These are phyloP conservation scores for Monopterus albus DNA, from an alignment of 2,113 vertebrate genomes.

Conservation along the genomic window DNA sequence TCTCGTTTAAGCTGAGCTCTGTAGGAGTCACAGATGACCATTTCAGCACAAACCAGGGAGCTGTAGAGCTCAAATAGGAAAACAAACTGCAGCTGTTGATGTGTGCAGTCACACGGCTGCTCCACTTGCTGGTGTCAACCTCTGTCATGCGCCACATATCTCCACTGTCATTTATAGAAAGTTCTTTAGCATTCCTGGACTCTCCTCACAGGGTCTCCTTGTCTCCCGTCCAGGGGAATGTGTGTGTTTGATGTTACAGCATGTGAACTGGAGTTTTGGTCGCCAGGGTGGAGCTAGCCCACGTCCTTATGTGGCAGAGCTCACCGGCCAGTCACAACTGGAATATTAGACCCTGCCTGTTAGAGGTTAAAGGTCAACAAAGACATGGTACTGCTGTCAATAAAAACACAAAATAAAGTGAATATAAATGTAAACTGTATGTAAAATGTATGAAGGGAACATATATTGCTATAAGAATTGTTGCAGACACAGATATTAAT, in stretches of 20 bases:
- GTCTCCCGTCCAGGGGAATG: conserved; percentile 49
- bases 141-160: conserved; percentile 20
- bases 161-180: conserved; percentile 34
- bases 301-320: conserved; percentile 23
- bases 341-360: conserved; percentile 44
- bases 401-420: conserved; percentile 46
- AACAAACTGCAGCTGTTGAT: conserved; percentile 15
- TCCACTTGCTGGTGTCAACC: conserved; percentile 36
- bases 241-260: conserved; percentile 58
- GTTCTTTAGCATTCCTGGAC: conserved; percentile 30
- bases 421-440: conserved; percentile 72
- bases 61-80: conserved; percentile 26
- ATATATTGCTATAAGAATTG: conserved; percentile 73
- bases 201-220: conserved; percentile 39
- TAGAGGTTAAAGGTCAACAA: conserved; percentile 43
- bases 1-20: conserved; percentile 29
- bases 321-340: conserved; percentile 61
- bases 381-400: conserved; percentile 63
- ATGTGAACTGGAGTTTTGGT: conserved; percentile 59
- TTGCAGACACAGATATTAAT: conserved; percentile 66
- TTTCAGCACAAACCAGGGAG: conserved; percentile 59
- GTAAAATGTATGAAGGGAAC: conserved; percentile 72
- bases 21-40: conserved; percentile 40
- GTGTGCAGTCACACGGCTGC: conserved; percentile 26
- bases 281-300: conserved; percentile 44